Evolutionary conservation across 1,140 invertebrate species (phyloP).

Genomic region (Cardiocondyla obscurior): DNA sequence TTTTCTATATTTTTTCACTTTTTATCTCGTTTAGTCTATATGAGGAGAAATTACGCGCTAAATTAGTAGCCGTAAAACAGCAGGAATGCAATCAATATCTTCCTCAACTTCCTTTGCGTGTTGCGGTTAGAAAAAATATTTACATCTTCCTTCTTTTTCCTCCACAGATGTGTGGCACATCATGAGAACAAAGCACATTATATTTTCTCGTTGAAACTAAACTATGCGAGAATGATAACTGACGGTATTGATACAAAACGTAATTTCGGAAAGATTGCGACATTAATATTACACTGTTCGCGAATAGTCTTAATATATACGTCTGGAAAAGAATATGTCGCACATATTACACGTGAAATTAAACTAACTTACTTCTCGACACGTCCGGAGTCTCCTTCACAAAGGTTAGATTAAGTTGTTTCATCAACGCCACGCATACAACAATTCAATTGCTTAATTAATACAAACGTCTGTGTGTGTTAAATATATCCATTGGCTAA

Average conservation of each 20-base stretch:
- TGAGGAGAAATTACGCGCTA: constrained; percentile 56
- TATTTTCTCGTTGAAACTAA: constrained; percentile 37
- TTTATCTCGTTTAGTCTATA: constrained; percentile 45
- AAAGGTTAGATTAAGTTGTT: constrained; percentile 32
- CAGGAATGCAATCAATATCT: constrained; percentile 56
- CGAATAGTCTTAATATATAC: no score
- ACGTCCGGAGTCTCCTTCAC: constrained; percentile 12
- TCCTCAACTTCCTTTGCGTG: constrained; percentile 45
- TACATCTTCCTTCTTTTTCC: constrained; percentile 49
- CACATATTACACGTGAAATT: constrained; percentile 6
- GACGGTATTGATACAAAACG: constrained; percentile 28
- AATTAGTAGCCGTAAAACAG: constrained; percentile 63
- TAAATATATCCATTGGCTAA: constrained; percentile 54
- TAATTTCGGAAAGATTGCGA: constrained; percentile 42
- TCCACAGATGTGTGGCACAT: constrained; percentile 52
- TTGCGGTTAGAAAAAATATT: constrained; percentile 68
- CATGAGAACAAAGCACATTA: constrained; percentile 54
- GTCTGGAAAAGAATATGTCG: not conserved
- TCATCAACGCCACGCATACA: constrained; percentile 19
- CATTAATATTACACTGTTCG: constrained; percentile 36
- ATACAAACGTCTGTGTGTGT: constrained; percentile 16
- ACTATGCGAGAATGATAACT: constrained; percentile 14
- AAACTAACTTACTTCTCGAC: not conserved
- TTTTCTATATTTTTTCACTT: constrained; percentile 3
- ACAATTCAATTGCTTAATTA: constrained; percentile 40